Evolutionary conservation across 2,797 vertebrate species (phyloP), one percentile per base, ranked within the genome.

Genomic region (Psittacula derbiana): DNA sequence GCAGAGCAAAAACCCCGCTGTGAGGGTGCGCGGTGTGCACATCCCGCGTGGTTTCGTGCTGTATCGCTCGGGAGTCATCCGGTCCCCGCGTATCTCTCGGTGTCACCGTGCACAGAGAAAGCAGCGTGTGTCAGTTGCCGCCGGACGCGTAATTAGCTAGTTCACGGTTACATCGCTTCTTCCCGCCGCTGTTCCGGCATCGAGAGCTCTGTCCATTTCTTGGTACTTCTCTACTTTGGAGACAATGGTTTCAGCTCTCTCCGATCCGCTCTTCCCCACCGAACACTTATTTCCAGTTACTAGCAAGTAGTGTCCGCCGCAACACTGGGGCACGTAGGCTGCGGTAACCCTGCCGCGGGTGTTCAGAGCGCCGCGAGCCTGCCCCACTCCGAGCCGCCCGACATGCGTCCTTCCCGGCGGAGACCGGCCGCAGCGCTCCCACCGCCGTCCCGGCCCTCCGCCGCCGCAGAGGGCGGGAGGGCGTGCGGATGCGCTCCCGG

Each of bases 251-350:
- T n/a, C 33, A 17, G 80, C n/a, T 43, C 7, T 0, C 21, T 76
- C 64, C 11, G 4, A 53, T 64, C 88, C 73, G 73, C 58, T 67
- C 78, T 66, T 75, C 33, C 38, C 52, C 76, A 66, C 87, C 4
- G 43, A 44, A 43, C 70, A 18, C 41, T 72, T 36, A 28, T 20
- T 72, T 38, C 66, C 14, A 46, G n/a, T 60, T 36, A 69, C 40
- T 16, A 85, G 82, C 95, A 96, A 96, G 96, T 95, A 38, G 95
- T 95, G 94, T 86, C 90, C 62, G 11, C 75, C 72, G 7, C 46
- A 14, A 8, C 3, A 44, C 36, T 18, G 47, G 49, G 75, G 83
- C 72, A 55, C 46, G 36, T 28, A 40, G 5, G n/a, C 53, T 21
- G 53, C 31, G 20, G 53, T 33, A 33, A 15, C 19, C 28, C 44